Evolutionary conservation across 2,113 vertebrate genomes (phyloP), one percentile per base, ranked within the genome.

Genomic region (Proterorhinus semilunaris): DNA sequence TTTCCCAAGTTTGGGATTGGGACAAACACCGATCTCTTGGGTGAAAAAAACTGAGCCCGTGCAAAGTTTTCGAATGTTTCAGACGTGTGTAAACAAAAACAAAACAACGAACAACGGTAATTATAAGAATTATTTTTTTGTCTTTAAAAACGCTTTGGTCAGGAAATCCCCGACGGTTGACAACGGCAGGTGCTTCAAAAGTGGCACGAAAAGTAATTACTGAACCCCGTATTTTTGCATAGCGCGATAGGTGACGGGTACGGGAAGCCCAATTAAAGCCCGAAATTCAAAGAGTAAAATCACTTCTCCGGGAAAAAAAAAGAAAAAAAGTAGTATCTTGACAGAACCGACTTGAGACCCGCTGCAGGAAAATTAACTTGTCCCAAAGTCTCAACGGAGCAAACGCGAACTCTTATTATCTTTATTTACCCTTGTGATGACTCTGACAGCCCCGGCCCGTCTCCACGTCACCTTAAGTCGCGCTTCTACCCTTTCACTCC

Each of bases 361-460:
- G 36, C 69, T 52, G 72, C 48, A 50, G 8, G 7, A 44, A 65
- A 86, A 80, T 70, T 68, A 81, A 76, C 65, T 13, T 10, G 3
- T n/a, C 50, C 69, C 71, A 57, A 65, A 77, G 82, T 81, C 78
- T 80, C 79, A 9, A 2, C 10, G 66, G 74, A 76, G 49, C 66
- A 76, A 63, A 78, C 65, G 52, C 7, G 63, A 80, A 74, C 67
- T 54, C 47, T 62, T 80, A 65, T 74, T 71, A 82, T 90, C 80
- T 72, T 82, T 73, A 62, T 63, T 72, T 68, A 61, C 58, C 8
- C 17, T 27, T 49, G 62, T 79, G 71, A 81, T 79, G 75, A 74
- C 72, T 65, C 68, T 78, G 86, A 82, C 75, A 82, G 83, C 46
- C 68, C 68, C 82, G 10, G 79, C 76, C 76, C 57, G 75, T 21